These are phyloP conservation scores for Ptychobarbus kaznakovi DNA, from an alignment of 2,797 vertebrate genomes.

Conservation along the genomic window DNA sequence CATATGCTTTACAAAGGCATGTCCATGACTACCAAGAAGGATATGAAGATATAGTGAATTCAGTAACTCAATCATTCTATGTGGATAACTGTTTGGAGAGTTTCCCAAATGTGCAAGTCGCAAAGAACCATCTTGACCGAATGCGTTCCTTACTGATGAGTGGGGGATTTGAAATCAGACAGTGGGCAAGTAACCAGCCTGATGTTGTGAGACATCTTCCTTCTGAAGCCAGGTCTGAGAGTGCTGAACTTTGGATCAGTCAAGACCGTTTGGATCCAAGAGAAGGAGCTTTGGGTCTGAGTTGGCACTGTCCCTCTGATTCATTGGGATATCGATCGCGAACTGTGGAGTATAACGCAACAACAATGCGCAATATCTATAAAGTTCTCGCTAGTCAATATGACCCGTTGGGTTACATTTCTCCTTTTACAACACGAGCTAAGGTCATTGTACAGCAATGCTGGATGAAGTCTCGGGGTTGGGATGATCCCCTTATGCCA, in stretches of 20 bases:
- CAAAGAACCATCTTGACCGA: not conserved
- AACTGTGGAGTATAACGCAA: not conserved
- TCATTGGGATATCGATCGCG: not conserved
- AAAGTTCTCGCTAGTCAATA: too few species aligned
- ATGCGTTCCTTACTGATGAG: not conserved
- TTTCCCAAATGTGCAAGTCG: not conserved
- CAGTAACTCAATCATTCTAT: not conserved
- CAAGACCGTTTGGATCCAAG: not conserved
- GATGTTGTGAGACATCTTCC: not conserved
- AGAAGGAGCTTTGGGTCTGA: not conserved
- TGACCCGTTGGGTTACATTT: too few species aligned
- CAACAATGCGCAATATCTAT: not conserved
- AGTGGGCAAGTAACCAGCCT: slow-evolving; percentile 1
- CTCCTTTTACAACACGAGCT: too few species aligned
- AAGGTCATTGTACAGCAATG: too few species aligned
- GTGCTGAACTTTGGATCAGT: not conserved
- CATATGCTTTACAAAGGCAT: too few species aligned
- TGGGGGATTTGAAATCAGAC: not conserved
- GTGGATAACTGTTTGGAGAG: not conserved
- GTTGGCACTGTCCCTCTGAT: not conserved
- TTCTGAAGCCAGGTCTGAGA: not conserved
- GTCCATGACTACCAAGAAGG: not conserved
- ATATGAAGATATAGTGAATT: not conserved
- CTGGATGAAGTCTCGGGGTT: too few species aligned
- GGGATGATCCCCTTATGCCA: too few species aligned